Base-by-base conservation (phyloP, 2,888 invertebrate genomes). In the Sussaba pulchella region DNA sequence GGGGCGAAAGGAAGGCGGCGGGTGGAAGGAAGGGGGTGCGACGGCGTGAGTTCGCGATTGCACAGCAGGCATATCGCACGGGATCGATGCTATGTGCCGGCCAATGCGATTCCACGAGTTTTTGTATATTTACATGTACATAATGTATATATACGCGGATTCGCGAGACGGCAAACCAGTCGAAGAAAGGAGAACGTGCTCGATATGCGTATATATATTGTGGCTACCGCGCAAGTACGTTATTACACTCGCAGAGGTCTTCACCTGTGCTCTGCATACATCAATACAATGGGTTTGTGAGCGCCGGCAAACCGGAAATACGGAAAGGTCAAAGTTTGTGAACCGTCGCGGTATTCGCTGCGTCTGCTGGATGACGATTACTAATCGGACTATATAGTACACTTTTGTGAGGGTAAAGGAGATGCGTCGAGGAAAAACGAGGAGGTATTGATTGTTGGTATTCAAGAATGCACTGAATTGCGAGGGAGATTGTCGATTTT, bases 121-220 rank as follows among this genome's bases (percentile, higher is more conserved):
- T 67, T 19, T 31, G 41, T 52, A 67, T 26, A 31, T 36, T 9
- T 54, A 47, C 36, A 54, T 63, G 64, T 41, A 26, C 43, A 45
- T 64, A 63, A 61, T 61, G 2, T 41, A 19, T 61, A 45, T 45
- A 26, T 31, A 47, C 67, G 47, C 24, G 19, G 21, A 14, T 26
- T 57, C 8, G n/a, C 21, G 41, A 26, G 14, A 12, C 10, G 31
- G 50, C 47, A 36, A 61, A 61, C 19, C 39, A 39, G 31, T 73
- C 45, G 69, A 70, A 73, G 45, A 78, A 74, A 74, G 63, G 78
- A 73, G 73, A 73, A 78, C 78, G 78, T 50, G 47, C 71, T 61
- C 69, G 69, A 66, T 67, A 39, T 66, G 59, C 52, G 61, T 78
- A 73, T 45, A 14, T 43, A 26, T 26, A 41, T 14, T 1, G 39